Evolutionary conservation across 2,113 vertebrate genomes (phyloP), one percentile per base, ranked within the genome.

Genomic region (Callospermophilus lateralis): DNA sequence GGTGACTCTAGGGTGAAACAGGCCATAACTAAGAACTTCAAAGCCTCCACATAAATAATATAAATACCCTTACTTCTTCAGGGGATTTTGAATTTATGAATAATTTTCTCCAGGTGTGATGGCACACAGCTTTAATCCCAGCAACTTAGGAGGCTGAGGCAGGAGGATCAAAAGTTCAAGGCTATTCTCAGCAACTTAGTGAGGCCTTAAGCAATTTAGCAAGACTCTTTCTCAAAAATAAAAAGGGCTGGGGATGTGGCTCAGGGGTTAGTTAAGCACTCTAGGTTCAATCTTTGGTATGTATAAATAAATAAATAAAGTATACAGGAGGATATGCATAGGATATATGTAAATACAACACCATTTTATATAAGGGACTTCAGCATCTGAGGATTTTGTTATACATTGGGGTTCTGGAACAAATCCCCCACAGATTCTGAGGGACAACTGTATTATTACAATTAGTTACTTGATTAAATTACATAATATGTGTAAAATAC

Each of bases 391-490:
- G 90, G 42, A 65, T 58, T 61, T 63, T 84, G 39, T 45, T n/a
- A 61, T 73, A 42, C 42, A 24, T 16, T 4, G 45, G 11, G 39
- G 37, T 78, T 48, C n/a, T 86, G 39, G 19, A 78, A 17, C n/a
- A 30, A 42, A 32, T 42, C n/a, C 45, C 5, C 42, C 28, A 37
- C 58, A 34, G 37, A 93, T 67, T 51, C 2, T 30, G 28, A 77
- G 28, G 51, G 13, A 58, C 39, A 34, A 39, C 19, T 67, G 8
- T 58, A 39, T 84, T 76, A 74, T 93, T 94, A 93, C 30, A 89
- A 34, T 92, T 86, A 48, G 22, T 86, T 86, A 79, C 78, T 96
- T 95, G 90, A 80, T 89, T 63, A 88, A 97, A 87, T 92, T 30
- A 74, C 17, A 45, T 58, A 53, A 16, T 68, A 4, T 88, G 68